A percentile compares a stretch with the other conserved stretches of the same genome.
Conservation (phyloP, 2,113 vertebrate species). For the Agapornis roseicollis region DNA sequence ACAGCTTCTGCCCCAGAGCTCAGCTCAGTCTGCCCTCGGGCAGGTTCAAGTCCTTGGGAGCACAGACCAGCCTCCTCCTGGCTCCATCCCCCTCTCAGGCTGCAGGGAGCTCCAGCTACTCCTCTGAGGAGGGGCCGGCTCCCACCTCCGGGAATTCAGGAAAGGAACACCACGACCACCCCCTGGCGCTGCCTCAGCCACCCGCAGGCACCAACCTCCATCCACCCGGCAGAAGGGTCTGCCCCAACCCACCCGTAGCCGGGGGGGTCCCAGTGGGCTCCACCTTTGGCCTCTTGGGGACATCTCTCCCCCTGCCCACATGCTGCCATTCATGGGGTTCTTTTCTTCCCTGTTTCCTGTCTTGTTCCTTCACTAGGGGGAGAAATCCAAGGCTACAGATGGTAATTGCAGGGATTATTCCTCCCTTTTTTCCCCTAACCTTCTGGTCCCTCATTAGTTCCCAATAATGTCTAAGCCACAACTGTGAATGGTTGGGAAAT, state of each 20-base stretch:
- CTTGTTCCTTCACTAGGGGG: not conserved
- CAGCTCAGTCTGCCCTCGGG: not conserved
- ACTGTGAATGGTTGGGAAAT: not conserved
- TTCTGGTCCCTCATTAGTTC: slow-evolving; percentile 3
- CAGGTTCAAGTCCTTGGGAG: not conserved
- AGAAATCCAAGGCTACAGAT: slow-evolving; percentile 8
- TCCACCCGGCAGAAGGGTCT: not conserved
- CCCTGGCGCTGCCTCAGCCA: not conserved
- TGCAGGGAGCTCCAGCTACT: not conserved
- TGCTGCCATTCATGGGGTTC: not conserved
- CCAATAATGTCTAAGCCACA: not conserved
- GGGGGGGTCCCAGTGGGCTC: too few species aligned
- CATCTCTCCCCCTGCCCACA: not conserved
- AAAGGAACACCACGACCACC: not conserved
- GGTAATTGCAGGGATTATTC: not conserved
- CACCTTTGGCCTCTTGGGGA: not conserved
- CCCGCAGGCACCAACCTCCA: not conserved
- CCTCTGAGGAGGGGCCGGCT: not conserved
- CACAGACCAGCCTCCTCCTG: not conserved
- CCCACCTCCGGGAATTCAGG: not conserved
- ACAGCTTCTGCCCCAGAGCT: not conserved
- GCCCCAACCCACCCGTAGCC: not conserved
- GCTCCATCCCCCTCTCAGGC: not conserved
- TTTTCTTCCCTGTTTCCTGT: not conserved
- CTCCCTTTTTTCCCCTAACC: not conserved